These are phyloP conservation scores for Chymomyza amoena DNA, from an alignment of 2,888 invertebrate genomes.

Conservation along the genomic window DNA sequence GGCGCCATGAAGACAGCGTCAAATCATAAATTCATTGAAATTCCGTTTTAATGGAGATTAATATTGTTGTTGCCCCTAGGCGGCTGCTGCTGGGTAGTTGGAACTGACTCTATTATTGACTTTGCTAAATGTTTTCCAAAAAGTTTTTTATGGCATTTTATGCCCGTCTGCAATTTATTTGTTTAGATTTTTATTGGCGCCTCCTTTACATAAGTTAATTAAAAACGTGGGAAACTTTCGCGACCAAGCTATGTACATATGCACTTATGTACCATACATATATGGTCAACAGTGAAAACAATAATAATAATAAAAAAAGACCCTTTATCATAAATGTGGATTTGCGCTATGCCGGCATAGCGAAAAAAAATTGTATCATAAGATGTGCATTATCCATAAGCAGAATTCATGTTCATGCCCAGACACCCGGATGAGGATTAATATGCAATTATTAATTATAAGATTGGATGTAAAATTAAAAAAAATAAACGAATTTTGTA, in stretches of 20 bases:
- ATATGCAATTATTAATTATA: too few species aligned
- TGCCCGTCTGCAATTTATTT: slow-evolving; percentile 37
- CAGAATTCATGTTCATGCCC: too few species aligned
- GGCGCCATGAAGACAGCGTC: slow-evolving; percentile 54
- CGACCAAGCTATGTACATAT: background rate
- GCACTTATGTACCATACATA: too few species aligned
- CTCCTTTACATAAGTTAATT: slow-evolving; percentile 43
- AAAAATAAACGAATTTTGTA: too few species aligned
- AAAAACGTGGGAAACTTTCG: slow-evolving; percentile 60
- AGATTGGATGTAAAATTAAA: too few species aligned
- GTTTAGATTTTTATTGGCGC: slow-evolving; percentile 33
- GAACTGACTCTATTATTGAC: slow-evolving; percentile 46
- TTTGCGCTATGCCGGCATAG: too few species aligned
- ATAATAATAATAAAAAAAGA: background rate
- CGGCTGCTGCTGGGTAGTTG: background rate
- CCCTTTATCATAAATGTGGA: too few species aligned
- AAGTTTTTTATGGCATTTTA: slow-evolving; percentile 21
- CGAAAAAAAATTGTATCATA: too few species aligned
- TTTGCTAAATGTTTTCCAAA: slow-evolving; percentile 67
- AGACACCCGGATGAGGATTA: too few species aligned
- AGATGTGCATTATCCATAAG: too few species aligned
- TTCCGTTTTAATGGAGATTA: slow-evolving; percentile 76
- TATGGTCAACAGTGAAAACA: background rate
- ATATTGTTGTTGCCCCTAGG: slow-evolving; percentile 46
- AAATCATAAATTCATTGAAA: slow-evolving; percentile 70